phyloP scores from a whole-genome alignment of 64 coral and sea anemone genomes.

The Platygyra sinensis region DNA sequence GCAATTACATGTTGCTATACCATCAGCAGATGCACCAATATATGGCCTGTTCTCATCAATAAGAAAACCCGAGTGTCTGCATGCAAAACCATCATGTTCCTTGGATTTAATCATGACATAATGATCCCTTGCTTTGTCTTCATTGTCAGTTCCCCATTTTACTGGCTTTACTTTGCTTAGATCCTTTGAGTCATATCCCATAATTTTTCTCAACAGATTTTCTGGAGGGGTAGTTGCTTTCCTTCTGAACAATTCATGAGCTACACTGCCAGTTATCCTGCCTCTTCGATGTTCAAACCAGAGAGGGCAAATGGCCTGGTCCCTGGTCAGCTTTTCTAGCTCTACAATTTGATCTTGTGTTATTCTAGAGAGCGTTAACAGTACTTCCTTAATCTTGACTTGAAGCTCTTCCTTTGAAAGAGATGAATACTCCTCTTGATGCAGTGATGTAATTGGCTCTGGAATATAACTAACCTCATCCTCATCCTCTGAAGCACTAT shows the following conservation, averaged over 20 bases:
- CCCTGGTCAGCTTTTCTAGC: slow-evolving; percentile 37
- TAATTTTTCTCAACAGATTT: slow-evolving; percentile 28
- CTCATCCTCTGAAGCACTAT: too few relatives aligned
- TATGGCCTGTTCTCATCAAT: slow-evolving; percentile 26
- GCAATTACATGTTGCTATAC: slow-evolving; percentile 47
- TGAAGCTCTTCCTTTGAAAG: slow-evolving; percentile 25
- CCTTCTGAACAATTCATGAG: background rate
- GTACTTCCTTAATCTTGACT: slow-evolving; percentile 42
- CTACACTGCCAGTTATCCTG: slow-evolving; percentile 43
- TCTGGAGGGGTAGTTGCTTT: background rate
- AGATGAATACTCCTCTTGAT: slow-evolving; percentile 26
- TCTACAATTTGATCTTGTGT: slow-evolving; percentile 25
- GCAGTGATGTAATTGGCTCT: slow-evolving; percentile 3
- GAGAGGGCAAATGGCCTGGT: slow-evolving; percentile 43
- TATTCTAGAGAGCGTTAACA: slow-evolving; percentile 41
- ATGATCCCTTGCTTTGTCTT: slow-evolving; percentile 29
- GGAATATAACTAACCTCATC: background rate
- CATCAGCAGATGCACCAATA: slow-evolving; percentile 47
- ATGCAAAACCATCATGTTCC: background rate
- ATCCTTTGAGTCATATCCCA: slow-evolving; percentile 27
- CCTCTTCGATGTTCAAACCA: slow-evolving; percentile 57
- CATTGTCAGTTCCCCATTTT: slow-evolving; percentile 57
- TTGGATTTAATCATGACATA: slow-evolving; percentile 25
- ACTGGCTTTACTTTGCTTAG: background rate
- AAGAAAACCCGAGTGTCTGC: slow-evolving; percentile 35